These are phyloP conservation scores for Folsomia manolachei DNA, from an alignment of 2,888 invertebrate genomes.

Conservation along the genomic window DNA sequence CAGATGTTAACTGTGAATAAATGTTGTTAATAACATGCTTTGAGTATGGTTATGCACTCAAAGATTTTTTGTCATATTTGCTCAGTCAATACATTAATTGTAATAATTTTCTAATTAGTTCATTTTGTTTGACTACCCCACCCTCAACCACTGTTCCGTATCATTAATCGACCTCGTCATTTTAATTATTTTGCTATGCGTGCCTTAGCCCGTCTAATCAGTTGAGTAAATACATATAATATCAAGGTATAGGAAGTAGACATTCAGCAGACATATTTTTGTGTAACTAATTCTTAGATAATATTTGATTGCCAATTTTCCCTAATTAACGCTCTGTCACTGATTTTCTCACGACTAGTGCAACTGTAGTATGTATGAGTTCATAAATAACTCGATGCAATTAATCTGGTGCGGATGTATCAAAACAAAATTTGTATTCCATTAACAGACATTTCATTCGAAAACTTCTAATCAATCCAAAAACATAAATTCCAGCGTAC, in stretches of 20 bases:
- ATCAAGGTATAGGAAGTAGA: not conserved
- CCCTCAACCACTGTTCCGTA: too few species aligned
- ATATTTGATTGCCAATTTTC: not conserved
- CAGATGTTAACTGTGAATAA: too few species aligned
- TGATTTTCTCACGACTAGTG: not conserved
- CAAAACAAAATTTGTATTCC: too few species aligned
- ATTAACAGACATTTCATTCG: too few species aligned
- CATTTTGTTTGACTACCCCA: not conserved
- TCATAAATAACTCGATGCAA: conserved; percentile 3
- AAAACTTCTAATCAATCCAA: too few species aligned
- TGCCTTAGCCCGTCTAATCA: not conserved
- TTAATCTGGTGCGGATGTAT: too few species aligned
- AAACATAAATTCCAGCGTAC: too few species aligned
- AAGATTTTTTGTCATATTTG: not conserved
- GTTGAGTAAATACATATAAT: not conserved
- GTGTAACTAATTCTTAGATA: not conserved
- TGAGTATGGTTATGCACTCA: too few species aligned
- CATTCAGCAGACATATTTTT: not conserved
- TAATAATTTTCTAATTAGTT: not conserved
- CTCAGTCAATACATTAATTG: not conserved
- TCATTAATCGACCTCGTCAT: not conserved
- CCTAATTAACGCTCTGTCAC: not conserved
- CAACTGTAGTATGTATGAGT: not conserved
- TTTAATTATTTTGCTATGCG: not conserved
- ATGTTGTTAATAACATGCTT: too few species aligned